These are phyloP conservation scores for Phengaris arion DNA, from an alignment of 2,888 invertebrate genomes.

Conservation along the genomic window DNA sequence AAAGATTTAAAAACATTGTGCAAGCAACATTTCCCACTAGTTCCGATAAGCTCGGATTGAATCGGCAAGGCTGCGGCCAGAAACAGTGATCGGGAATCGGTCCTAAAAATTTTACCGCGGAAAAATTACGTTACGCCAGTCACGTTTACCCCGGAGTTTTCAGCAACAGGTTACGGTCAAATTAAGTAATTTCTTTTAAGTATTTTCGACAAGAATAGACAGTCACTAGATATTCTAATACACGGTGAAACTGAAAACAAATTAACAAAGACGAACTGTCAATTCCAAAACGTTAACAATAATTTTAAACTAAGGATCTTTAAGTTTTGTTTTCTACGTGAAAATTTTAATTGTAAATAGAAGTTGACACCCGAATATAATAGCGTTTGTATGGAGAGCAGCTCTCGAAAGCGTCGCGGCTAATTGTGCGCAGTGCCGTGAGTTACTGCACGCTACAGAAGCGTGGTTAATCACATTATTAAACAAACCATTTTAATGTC, in stretches of 20 bases:
- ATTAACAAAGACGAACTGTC: too few species aligned
- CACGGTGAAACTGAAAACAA: too few species aligned
- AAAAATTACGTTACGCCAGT: neutral
- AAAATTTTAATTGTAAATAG: constrained; percentile 18
- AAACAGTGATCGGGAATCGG: neutral
- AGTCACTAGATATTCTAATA: too few species aligned
- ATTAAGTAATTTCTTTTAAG: too few species aligned
- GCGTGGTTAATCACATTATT: neutral
- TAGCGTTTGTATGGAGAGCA: constrained; percentile 3
- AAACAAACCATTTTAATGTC: neutral
- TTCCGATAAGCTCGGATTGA: too few species aligned
- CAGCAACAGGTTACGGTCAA: neutral
- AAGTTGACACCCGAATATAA: constrained; percentile 22
- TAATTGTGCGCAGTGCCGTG: constrained; percentile 24
- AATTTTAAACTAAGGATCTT: neutral
- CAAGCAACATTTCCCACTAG: too few species aligned
- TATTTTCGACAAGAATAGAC: too few species aligned
- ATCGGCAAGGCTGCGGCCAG: neutral
- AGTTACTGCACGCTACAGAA: neutral
- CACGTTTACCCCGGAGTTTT: neutral
- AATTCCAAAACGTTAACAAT: too few species aligned
- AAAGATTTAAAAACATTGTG: neutral
- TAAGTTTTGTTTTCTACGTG: neutral
- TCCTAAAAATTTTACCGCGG: neutral
- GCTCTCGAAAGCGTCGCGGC: neutral